phyloP scores from a whole-genome alignment of 2,797 vertebrate species.

The Cyclopterus lumpus region DNA sequence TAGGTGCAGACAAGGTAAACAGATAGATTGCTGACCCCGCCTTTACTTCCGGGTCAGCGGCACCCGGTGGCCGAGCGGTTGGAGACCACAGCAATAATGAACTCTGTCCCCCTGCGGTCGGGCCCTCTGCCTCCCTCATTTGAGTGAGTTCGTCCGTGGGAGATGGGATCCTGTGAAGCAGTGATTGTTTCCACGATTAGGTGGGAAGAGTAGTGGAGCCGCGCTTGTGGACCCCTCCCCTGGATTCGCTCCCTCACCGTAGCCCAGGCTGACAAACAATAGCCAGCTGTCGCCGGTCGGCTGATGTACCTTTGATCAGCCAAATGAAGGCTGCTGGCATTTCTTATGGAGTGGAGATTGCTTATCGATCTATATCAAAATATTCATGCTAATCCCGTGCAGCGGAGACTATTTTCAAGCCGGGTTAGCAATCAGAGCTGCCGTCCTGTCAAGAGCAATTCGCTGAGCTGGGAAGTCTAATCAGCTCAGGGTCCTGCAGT shows the following conservation, averaged over 20 bases:
- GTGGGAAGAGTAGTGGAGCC: conserved; percentile 81
- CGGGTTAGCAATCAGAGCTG: conserved; percentile 99
- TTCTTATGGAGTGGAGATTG: conserved; percentile 99
- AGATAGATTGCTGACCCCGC: conserved; percentile 78
- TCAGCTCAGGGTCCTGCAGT: conserved; percentile 99
- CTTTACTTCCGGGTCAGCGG: conserved; percentile 83
- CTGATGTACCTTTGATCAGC: conserved; percentile 99
- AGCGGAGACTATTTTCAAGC: conserved; percentile 98
- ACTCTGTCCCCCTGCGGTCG: conserved; percentile 82
- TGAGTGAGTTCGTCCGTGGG: conserved; percentile 85
- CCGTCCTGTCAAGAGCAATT: conserved; percentile 99
- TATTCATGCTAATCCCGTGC: conserved; percentile 99
- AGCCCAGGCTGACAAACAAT: conserved; percentile 89
- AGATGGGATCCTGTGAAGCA: conserved; percentile 94
- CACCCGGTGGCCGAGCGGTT: conserved; percentile 57
- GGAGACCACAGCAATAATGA: conserved; percentile 77
- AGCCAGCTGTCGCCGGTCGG: conserved; percentile 91
- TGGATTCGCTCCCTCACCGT: conserved; percentile 86
- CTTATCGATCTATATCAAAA: conserved; percentile 99
- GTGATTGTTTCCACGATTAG: conserved; percentile 94
- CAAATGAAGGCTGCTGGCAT: conserved; percentile 99
- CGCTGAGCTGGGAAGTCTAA: conserved; percentile 98
- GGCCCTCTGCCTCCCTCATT: conserved; percentile 87
- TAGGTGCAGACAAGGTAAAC: conserved; percentile 71
- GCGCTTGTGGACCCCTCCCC: conserved; percentile 81